These are phyloP conservation scores for Pollenia labialis DNA, from an alignment of 2,888 invertebrate species.

Conservation along the genomic window DNA sequence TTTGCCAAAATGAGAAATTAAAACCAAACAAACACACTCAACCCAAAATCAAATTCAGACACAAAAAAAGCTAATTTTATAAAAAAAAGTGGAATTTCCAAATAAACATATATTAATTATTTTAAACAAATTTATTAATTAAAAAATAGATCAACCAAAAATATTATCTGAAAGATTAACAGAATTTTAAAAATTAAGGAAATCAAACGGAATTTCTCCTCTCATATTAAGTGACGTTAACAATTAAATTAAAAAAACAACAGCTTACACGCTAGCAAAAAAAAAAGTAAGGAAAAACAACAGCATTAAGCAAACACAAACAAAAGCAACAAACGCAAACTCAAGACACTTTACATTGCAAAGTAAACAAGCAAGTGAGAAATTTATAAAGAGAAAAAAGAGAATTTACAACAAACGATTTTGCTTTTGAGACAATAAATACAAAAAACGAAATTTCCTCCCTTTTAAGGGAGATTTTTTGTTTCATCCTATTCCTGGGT, in stretches of 20 bases:
- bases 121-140: slow-evolving; percentile 28
- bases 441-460: slow-evolving; percentile 22
- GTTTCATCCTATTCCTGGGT: not conserved
- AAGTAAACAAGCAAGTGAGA: slow-evolving; percentile 41
- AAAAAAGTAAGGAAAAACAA: slow-evolving; percentile 56
- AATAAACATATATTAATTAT: slow-evolving; percentile 11
- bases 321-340: slow-evolving; percentile 67
- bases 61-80: slow-evolving; percentile 46
- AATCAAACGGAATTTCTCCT: slow-evolving; percentile 69
- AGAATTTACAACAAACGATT: slow-evolving; percentile 49
- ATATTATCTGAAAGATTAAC: slow-evolving; percentile 53
- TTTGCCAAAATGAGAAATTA: slow-evolving; percentile 59
- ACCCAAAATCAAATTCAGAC: slow-evolving; percentile 55
- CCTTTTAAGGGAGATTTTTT: slow-evolving; percentile 17
- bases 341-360: slow-evolving; percentile 63
- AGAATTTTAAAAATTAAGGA: slow-evolving; percentile 46
- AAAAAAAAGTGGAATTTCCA: slow-evolving; percentile 66
- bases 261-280: slow-evolving; percentile 19
- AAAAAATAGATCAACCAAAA: slow-evolving; percentile 44
- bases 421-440: slow-evolving; percentile 10
- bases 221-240: slow-evolving; percentile 62
- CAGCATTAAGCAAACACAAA: slow-evolving; percentile 36
- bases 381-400: slow-evolving; percentile 43
- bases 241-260: slow-evolving; percentile 52
- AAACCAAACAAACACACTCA: slow-evolving; percentile 51